These are phyloP conservation scores for Piaya cayana DNA, from an alignment of 2,113 vertebrate species.

Conservation along the genomic window DNA sequence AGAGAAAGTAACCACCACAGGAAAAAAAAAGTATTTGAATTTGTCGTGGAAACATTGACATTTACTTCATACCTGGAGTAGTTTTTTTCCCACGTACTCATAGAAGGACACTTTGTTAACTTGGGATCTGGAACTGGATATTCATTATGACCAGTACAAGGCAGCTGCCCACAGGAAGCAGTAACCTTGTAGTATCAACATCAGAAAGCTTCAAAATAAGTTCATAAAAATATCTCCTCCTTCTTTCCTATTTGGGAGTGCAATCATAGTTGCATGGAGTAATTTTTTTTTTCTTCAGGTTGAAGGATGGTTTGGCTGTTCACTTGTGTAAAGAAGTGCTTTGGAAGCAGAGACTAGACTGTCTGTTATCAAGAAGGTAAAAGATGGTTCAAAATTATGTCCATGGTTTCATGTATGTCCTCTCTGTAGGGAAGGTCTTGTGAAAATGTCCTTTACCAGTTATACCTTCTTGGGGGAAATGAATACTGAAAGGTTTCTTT, in stretches of 20 bases:
- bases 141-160: background rate
- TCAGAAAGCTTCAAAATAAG: background rate
- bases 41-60: background rate
- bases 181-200: background rate
- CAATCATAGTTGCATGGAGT: background rate
- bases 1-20: background rate
- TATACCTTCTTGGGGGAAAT: background rate
- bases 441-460: constrained; percentile 25
- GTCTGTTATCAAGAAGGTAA: constrained; percentile 76
- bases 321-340: constrained; percentile 69
- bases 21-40: background rate
- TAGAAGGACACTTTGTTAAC: background rate
- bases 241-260: background rate
- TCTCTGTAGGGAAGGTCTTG: constrained; percentile 72
- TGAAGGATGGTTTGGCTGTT: constrained; percentile 64
- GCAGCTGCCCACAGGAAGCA: background rate
- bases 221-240: background rate
- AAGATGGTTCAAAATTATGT: constrained; percentile 71
- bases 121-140: background rate
- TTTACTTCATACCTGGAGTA: background rate
- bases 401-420: constrained; percentile 79
- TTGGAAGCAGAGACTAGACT: constrained; percentile 70
- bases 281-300: constrained; percentile 30
- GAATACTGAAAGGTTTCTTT: background rate
- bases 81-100: background rate